Evolutionary conservation across 2,113 vertebrate species (phyloP).

Genomic region (Camelus bactrianus): DNA sequence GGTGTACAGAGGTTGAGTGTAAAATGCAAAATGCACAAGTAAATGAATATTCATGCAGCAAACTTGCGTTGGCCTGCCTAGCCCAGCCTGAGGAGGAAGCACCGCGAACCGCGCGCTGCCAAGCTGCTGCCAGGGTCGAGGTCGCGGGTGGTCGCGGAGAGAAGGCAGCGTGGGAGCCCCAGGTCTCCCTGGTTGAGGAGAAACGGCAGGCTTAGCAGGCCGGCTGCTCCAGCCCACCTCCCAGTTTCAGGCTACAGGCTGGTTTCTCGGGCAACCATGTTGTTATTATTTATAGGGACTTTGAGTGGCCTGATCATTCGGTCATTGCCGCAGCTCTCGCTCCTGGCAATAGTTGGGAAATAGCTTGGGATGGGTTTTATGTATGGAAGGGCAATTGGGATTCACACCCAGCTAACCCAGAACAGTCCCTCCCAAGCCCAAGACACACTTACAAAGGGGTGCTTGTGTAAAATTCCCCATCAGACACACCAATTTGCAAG

Average conservation of each 20-base stretch:
- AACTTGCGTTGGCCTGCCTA: neutral
- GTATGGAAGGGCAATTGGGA: slow-evolving; percentile 76
- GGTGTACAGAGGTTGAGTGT: slow-evolving; percentile 11
- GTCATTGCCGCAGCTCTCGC: slow-evolving; percentile 41
- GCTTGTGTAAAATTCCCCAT: slow-evolving; percentile 82
- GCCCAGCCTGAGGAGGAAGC: neutral
- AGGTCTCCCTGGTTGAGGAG: neutral
- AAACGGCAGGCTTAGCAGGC: neutral
- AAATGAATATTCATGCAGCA: slow-evolving; percentile 27
- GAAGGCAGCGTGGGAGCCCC: neutral
- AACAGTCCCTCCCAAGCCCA: slow-evolving; percentile 53
- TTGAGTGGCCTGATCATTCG: slow-evolving; percentile 37
- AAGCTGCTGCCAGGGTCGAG: neutral
- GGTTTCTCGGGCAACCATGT: slow-evolving; percentile 60
- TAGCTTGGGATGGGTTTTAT: slow-evolving; percentile 78
- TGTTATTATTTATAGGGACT: slow-evolving; percentile 71
- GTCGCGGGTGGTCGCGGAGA: slow-evolving; percentile 15
- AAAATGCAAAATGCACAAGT: neutral
- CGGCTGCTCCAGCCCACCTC: neutral
- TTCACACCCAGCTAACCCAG: slow-evolving; percentile 76
- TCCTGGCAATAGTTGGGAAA: slow-evolving; percentile 77
- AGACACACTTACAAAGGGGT: slow-evolving; percentile 79
- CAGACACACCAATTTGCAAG: slow-evolving; percentile 86
- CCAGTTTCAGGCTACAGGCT: slow-evolving; percentile 11
- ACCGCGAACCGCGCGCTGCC: rapidly evolving